Conservation (phyloP, 1,140 invertebrate species). For the Camponotus pennsylvanicus region DNA sequence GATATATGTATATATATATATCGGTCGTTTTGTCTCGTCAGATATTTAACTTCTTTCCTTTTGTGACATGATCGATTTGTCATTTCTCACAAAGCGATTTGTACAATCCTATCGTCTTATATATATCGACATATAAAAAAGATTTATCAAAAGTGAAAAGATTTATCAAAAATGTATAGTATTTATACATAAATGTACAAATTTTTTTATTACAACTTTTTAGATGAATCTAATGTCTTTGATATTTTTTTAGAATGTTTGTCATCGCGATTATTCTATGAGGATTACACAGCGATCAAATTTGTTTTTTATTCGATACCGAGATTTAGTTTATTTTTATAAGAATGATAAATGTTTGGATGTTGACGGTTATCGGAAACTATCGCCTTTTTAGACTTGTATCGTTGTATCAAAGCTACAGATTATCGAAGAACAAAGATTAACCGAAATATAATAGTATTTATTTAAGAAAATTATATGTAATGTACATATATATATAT, state of each 20-base stretch:
- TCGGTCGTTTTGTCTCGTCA: too few species aligned
- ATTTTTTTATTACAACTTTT: background rate
- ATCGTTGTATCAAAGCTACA: background rate
- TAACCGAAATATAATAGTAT: background rate
- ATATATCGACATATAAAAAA: background rate
- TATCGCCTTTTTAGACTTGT: background rate
- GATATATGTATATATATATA: too few species aligned
- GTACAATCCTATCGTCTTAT: background rate
- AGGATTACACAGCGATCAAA: slow-evolving; percentile 41
- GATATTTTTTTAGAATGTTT: background rate
- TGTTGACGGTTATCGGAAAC: background rate
- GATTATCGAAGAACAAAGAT: background rate
- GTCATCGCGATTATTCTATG: background rate
- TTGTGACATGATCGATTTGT: too few species aligned
- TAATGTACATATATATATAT: background rate
- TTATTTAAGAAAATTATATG: background rate
- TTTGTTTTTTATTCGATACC: slow-evolving; percentile 36
- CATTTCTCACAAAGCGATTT: too few species aligned
- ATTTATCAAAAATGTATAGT: too few species aligned
- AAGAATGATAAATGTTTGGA: slow-evolving; percentile 58
- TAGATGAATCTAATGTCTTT: background rate
- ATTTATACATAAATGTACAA: too few species aligned
- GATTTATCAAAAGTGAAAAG: background rate
- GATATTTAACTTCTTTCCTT: too few species aligned
- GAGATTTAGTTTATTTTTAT: slow-evolving; percentile 61